Percentiles rank a stretch among this genome's conserved stretches.
These are phyloP conservation scores for Hycleus phaleratus DNA, from an alignment of 1,140 invertebrate genomes.

Conservation along the genomic window DNA sequence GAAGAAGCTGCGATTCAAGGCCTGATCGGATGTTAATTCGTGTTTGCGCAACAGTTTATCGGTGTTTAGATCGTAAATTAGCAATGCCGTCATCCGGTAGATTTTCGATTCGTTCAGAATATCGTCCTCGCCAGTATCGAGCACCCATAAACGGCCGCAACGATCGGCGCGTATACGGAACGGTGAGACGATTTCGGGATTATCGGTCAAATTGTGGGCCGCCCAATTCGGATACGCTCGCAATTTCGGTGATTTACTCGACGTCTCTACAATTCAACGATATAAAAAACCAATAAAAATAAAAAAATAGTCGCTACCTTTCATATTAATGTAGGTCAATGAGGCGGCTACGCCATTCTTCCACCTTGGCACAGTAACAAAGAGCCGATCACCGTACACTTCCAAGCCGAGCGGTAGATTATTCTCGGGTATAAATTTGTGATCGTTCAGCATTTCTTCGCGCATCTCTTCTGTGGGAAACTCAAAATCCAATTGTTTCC, in stretches of 20 bases:
- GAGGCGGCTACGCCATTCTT: constrained; percentile 62
- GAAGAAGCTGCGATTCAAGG: constrained; percentile 59
- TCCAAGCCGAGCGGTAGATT: constrained; percentile 65
- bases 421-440: constrained; percentile 55
- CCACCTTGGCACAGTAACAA: constrained; percentile 68
- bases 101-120: constrained; percentile 15
- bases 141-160: constrained; percentile 66
- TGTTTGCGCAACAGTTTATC: constrained; percentile 58
- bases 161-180: constrained; percentile 64
- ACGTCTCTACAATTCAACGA: constrained; percentile 45
- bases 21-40: constrained; percentile 52
- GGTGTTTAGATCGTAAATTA: constrained; percentile 66
- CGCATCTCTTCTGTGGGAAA: constrained; percentile 49
- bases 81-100: constrained; percentile 48
- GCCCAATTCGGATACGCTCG: constrained; percentile 70
- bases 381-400: constrained; percentile 54
- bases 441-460: constrained; percentile 46
- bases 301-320: constrained; percentile 46
- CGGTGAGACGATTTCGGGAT: constrained; percentile 63
- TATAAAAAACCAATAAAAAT: background rate
- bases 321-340: constrained; percentile 61
- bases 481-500: constrained; percentile 63
- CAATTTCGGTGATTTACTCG: constrained; percentile 56
- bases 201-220: constrained; percentile 46
- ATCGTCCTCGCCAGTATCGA: constrained; percentile 58